Evolutionary conservation across 1,140 invertebrate genomes (phyloP), one percentile per base, ranked within the genome.

Genomic region (Pomacea maculata): DNA sequence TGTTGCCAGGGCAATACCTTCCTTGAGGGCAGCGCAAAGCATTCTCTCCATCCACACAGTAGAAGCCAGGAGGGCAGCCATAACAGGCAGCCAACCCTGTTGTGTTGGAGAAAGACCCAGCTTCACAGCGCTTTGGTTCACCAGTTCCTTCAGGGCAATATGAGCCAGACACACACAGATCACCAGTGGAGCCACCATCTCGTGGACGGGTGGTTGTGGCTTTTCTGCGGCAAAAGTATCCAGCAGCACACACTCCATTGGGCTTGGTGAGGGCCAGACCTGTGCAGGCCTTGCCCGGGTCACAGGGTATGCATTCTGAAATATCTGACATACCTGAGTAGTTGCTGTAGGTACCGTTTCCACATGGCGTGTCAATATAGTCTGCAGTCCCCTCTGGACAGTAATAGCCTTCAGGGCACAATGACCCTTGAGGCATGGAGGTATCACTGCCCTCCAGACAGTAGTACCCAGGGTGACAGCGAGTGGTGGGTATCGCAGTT

Each of bases 1-100:
- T 91, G 76, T 89, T 89, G 57, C 85, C 88, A 12, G 90, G 90
- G 80, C 90, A 91, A 75, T 91, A 91, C 29, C 84, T 86, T 0
- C 90, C 90, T 67, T 83, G 78, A 14, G 88, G 85, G 86, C 89
- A 90, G 8, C 80, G 57, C 57, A 87, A 71, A 29, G 88, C 83
- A 54, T 83, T 80, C 21, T 87, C 85, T 61, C 87, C 88, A 68
- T 87, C 85, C 17, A 84, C 85, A 83, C 90, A 91, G 84, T 87
- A 91, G 73, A 80, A 90, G 1, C 90, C 89, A 45, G 87, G 76
- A 9, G 89, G 88, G 82, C 90, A 91, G 80, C 84, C 84, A 72
- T 85, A 87, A 84, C 89, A 91, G 55, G 73, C 70, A 17, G 70
- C 83, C 54, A 83, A 75, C 5, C 86, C 87, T 25, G 89, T 90